Base-by-base conservation (phyloP, 2,888 invertebrate genomes). In the Cataglyphis livida region DNA sequence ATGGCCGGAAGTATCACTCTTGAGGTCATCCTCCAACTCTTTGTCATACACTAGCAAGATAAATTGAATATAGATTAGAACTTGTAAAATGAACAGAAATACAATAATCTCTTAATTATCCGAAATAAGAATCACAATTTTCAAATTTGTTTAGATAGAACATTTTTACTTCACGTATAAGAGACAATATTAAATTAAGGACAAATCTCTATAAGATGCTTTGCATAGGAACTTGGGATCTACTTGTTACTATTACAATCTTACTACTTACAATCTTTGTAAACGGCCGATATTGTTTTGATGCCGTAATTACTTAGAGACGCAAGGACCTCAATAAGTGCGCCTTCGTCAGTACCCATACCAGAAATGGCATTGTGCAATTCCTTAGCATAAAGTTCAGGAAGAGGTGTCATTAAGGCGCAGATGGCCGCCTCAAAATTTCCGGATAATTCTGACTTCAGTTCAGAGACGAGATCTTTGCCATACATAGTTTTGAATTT, bases 401-500 rank as follows among this genome's bases (percentile, higher is more conserved):
- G 97, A 65, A 97, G 95, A 0, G 98, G 98, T 35, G 97, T 98
- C 97, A 98, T 97, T 84, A 99, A 95, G 0, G 98, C 98, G 9
- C 98, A 95, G 0, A 98, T 93, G 0, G 98, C 95, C 85, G 98
- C 97, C 93, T 98, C 98, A 93, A 99, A 98, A 92, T 97, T 97
- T 4, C 98, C 99, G 90, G 97, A 97, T 28, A 98, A 96, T 95
- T 99, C 99, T 90, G 98, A 97, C 94, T 98, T 98, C 90, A 98
- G 95, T 90, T 98, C 98, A 61, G 97, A 97, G 66, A 98, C 96
- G 38, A 98, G 95, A 92, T 98, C 97, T 96, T 98, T 98, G 94
- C 98, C 98, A 95, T 97, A 98, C 92, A 98, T 95, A 3, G 97
- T 97, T 95, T 98, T 98, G 93, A 97, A 98, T 92, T 97, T 96